A percentile compares a stretch with the other conserved stretches of the same genome.
Evolutionary conservation across 2,888 invertebrate genomes (phyloP).

Genomic region (Pycnomerus fuliginosus): DNA sequence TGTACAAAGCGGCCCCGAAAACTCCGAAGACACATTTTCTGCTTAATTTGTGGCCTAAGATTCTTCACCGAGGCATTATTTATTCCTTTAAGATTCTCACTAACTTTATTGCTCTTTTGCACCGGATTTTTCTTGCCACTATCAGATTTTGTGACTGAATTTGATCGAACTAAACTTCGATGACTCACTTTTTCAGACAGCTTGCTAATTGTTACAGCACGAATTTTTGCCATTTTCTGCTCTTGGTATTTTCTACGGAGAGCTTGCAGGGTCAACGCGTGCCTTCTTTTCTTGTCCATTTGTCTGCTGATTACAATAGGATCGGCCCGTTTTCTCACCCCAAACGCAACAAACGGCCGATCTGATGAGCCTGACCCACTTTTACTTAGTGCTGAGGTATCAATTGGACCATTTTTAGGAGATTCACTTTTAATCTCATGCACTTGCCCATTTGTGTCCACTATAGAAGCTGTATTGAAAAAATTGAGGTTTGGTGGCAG

Average conservation of each 20-base stretch:
- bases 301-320: conserved; percentile 51
- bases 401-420: conserved; percentile 46
- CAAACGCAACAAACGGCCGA: conserved; percentile 56
- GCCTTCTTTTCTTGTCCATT: conserved; percentile 51
- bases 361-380: conserved; percentile 42
- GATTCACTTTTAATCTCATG: conserved; percentile 46
- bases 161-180: conserved; percentile 54
- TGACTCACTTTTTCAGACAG: conserved; percentile 50
- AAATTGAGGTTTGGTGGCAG: conserved; percentile 73
- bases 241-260: conserved; percentile 62
- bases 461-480: conserved; percentile 58
- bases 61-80: conserved; percentile 43
- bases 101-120: conserved; percentile 46
- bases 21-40: conserved; percentile 53
- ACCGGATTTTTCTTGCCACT: conserved; percentile 42
- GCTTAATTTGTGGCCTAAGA: conserved; percentile 30
- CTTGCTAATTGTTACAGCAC: conserved; percentile 53
- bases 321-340: conserved; percentile 61
- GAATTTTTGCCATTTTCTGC: conserved; percentile 60
- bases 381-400: conserved; percentile 41
- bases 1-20: conserved; percentile 51
- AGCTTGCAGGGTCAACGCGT: conserved; percentile 57
- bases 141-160: conserved; percentile 53
- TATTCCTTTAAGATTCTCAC: conserved; percentile 49
- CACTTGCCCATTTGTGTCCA: conserved; percentile 47